Evolutionary conservation across 2,113 vertebrate genomes (phyloP), one percentile per base, ranked within the genome.

Genomic region (Oncorhynchus nerka): DNA sequence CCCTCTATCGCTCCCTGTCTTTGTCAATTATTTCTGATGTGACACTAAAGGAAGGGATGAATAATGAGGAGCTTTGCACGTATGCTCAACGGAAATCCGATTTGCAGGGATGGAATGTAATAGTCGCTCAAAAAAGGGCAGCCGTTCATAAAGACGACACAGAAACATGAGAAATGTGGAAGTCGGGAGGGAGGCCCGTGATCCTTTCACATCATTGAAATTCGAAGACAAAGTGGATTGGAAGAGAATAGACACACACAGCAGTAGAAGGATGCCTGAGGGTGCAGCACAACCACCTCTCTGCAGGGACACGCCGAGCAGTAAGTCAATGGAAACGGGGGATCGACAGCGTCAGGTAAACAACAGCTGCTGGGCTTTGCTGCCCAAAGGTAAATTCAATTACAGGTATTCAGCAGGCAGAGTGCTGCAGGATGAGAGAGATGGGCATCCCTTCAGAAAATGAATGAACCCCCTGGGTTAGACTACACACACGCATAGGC

Each of bases 1-100:
- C 22, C 15, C 34, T n/a, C 16, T 24, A 19, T 5, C 62, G 6
- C 39, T 66, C 26, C 65, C 30, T 51, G 22, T 75, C 64, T 62
- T 55, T 68, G 24, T 68, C 48, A 75, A 75, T 75, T 75, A 57
- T 68, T 64, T 75, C 16, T 75, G 64, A 67, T 68, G 62, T 65
- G 73, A 74, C 72, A 74, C 32, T 26, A 34, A 62, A 62, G 24
- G 61, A 55, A 55, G 51, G 51, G 16, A 74, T 65, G 61, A 22
- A 20, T 26, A 62, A 45, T 30, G 34, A 55, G 71, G 30, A 65
- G 45, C 73, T 74, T 66, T 49, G 62, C 24, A 74, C 24, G 34
- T 15, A 19, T 4, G n/a, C 61, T 66, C 34, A 48, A n/a, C 26
- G 72, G n/a, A 45, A 74, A 65, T 19, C 34, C 11, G 8, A 39